A percentile compares a stretch with the other conserved stretches of the same genome.
phyloP scores from a whole-genome alignment of 2,888 invertebrate species.

The Folsomia candida region DNA sequence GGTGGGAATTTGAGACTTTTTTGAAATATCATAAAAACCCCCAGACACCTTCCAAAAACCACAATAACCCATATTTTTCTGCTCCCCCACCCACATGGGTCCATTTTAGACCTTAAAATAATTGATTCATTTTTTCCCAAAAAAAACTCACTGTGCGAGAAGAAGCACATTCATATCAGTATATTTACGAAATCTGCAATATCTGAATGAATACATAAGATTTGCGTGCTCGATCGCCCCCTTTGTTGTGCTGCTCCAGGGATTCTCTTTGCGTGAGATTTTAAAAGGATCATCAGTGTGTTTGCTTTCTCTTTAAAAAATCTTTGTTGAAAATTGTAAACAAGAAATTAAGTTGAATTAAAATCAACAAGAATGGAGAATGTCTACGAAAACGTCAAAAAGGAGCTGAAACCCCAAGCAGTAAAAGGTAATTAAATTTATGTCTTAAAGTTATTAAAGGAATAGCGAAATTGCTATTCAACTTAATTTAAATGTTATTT shows the following conservation, averaged over 20 bases:
- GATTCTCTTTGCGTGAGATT: neutral
- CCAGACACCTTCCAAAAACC: too few relatives aligned
- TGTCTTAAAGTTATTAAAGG: neutral
- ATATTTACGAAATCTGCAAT: too few relatives aligned
- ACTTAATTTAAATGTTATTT: neutral
- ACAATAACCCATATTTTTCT: too few relatives aligned
- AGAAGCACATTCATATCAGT: too few relatives aligned
- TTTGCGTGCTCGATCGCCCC: neutral
- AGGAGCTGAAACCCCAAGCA: constrained; percentile 30
- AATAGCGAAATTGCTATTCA: neutral
- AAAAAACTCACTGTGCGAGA: too few relatives aligned
- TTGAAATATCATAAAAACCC: too few relatives aligned
- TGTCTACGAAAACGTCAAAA: constrained; percentile 41
- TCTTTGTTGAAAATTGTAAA: neutral
- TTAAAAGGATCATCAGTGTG: neutral
- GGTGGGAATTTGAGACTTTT: too few relatives aligned
- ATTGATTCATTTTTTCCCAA: too few relatives aligned
- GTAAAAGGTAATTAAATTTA: constrained; percentile 24
- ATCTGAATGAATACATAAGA: too few relatives aligned
- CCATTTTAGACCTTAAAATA: too few relatives aligned
- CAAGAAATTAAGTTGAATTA: neutral
- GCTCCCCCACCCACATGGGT: too few relatives aligned
- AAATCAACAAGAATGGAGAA: constrained; percentile 29
- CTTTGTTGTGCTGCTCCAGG: neutral
- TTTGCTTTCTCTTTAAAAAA: neutral